Base-by-base conservation (phyloP, 37 sponge, comb jelly and placozoan species). In the Mnemiopsis leidyi region DNA sequence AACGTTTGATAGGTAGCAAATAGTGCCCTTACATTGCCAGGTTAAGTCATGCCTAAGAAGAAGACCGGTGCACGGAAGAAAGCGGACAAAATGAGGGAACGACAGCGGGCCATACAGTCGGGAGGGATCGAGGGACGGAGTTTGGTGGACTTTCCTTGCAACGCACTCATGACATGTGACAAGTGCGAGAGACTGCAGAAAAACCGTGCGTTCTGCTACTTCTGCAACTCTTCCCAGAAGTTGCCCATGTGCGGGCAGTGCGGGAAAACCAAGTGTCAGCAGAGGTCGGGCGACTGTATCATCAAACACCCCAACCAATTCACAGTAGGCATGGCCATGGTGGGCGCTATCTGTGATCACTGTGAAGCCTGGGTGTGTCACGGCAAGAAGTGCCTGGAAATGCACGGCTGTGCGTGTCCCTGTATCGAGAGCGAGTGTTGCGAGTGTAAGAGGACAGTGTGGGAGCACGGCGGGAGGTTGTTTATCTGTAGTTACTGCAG, bases 341-440 rank as follows among this genome's bases (percentile, higher is more conserved):
- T 96, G 93, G 99, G 99, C 85, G 99, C 99, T 71, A 95, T 99
- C 2, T 99, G 99, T 95, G 99, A 99, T 76, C 96, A 96, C 94
- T 99, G 99, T 93, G 99, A 99, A 79, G 97, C 96, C 2, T 99
- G 95, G 94, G 94, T 99, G n/a, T 99, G 99, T 94, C 99, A 99
- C 92, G 88, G 97, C 23, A 93, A 96, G 24, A 96, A 95, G 93
- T 99, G 99, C 83, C 95, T 99, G 33, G 94, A 95, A n/a, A 96
- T 96, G 2, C 99, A 99, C 38, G 97, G 97, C 24, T 99, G 99
- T 85, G 93, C 94, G 0, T 99, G 99, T 69, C 97, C 99, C 0
- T 95, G 97, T 33, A 93, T 83, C 0, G 96, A 97, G 92, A 97
- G 95, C 13, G 69, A 38, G 82, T 99, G 99, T 93, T 39, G 93